Evolutionary conservation across 1,140 invertebrate genomes (phyloP).

Genomic region (Drosophila obscura): DNA sequence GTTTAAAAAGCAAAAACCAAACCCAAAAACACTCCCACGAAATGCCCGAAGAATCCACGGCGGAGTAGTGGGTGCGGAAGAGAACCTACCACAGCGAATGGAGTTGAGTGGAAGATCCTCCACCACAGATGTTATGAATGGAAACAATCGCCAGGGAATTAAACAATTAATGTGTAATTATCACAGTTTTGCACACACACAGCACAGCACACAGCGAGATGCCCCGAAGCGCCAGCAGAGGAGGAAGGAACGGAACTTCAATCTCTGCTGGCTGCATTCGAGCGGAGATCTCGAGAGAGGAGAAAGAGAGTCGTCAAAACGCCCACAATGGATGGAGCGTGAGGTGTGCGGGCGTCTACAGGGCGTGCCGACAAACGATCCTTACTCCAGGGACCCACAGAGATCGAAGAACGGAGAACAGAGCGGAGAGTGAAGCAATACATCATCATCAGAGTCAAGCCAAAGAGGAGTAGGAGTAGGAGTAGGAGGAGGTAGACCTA

Average conservation of each 20-base stretch:
- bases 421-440: constrained; percentile 39
- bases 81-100: constrained; percentile 60
- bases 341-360: constrained; percentile 59
- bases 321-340: constrained; percentile 34
- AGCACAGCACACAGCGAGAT: constrained; percentile 27
- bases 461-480: background rate
- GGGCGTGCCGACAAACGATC: constrained; percentile 69
- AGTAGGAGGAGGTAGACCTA: constrained; percentile 10
- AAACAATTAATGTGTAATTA: constrained; percentile 81
- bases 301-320: constrained; percentile 68
- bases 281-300: background rate
- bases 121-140: constrained; percentile 37
- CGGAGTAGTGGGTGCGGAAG: constrained; percentile 31
- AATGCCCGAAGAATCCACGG: background rate
- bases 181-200: constrained; percentile 54
- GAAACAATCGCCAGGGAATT: constrained; percentile 65
- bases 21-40: constrained; percentile 61
- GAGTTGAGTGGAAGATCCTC: background rate
- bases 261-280: constrained; percentile 4
- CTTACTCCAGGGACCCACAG: constrained; percentile 28
- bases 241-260: constrained; percentile 12
- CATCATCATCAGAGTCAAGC: constrained; percentile 64
- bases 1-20: constrained; percentile 32
- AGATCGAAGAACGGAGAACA: too few species aligned
- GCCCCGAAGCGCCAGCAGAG: constrained; percentile 46